A percentile compares a stretch with the other conserved stretches of the same genome.
Conservation (phyloP, 2,888 invertebrate species). For the Crocallis elinguaria region DNA sequence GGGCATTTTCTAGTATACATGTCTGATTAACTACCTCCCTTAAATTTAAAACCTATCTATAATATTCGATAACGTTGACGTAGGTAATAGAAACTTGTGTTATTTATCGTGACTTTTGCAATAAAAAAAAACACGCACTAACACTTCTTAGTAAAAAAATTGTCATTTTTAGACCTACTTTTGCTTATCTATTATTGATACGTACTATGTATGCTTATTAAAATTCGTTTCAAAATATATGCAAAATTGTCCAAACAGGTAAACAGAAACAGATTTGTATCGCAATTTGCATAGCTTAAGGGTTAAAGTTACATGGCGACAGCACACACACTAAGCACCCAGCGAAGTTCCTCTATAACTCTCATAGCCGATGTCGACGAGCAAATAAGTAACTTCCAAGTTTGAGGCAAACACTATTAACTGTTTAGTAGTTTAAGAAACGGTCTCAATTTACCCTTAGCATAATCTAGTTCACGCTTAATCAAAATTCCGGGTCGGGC, state of each 20-base stretch:
- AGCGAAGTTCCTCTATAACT: constrained; percentile 68
- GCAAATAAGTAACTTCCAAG: constrained; percentile 75
- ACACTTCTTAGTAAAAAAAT: too few relatives aligned
- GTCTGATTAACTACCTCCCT: too few relatives aligned
- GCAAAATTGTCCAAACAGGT: constrained; percentile 42
- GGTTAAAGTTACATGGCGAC: constrained; percentile 30
- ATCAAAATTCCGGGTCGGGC: constrained; percentile 77
- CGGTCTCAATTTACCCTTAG: constrained; percentile 69
- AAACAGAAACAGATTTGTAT: constrained; percentile 59
- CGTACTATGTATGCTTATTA: too few relatives aligned
- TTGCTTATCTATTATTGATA: too few relatives aligned
- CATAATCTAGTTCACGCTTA: constrained; percentile 77
- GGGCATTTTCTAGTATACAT: too few relatives aligned
- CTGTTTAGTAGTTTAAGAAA: constrained; percentile 78
- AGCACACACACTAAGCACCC: constrained; percentile 38
- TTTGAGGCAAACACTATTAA: constrained; percentile 75
- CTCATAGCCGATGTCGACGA: constrained; percentile 64
- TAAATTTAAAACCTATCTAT: too few relatives aligned
- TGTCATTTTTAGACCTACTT: too few relatives aligned
- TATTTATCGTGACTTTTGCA: too few relatives aligned
- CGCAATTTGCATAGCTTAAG: constrained; percentile 67
- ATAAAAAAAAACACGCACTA: too few relatives aligned
- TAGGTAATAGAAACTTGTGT: too few relatives aligned
- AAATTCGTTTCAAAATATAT: too few relatives aligned
- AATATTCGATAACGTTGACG: too few relatives aligned